Evolutionary conservation across 2,113 vertebrate species (phyloP), one percentile per base, ranked within the genome.

Genomic region (Calonectris borealis): DNA sequence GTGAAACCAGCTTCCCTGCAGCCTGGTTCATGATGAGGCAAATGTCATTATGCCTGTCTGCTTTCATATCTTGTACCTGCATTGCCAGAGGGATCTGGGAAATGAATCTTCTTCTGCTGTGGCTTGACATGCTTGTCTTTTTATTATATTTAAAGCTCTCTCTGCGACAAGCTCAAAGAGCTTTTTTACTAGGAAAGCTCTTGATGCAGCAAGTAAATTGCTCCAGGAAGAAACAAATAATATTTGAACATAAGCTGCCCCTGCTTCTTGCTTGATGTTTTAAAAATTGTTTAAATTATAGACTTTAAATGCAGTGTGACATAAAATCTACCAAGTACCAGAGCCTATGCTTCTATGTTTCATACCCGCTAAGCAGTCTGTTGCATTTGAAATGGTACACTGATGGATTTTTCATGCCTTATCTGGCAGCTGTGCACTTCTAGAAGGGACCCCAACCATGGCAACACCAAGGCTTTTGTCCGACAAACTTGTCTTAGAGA

Each of bases 31-130:
- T 97, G 95, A 95, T 86, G 96, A 97, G 93, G 83, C 82, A 98
- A 97, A 98, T 98, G 97, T 96, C 95, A 98, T 98, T 98, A 98
- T 94, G 92, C 55, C 90, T 29, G 13, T 97, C 97, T 98, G 97
- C 88, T 98, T 97, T 97, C 95, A 96, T 96, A 98, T 97, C 96
- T 96, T 96, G 90, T 97, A 97, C 97, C 94, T 97, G 91, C 92
- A 93, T 96, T 91, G 97, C 97, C 97, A 83, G 96, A 97, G 96
- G 97, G 94, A 84, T 85, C 36, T 81, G 84, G 62, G 92, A 97
- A 97, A 98, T 97, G 89, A 97, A 97, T 97, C 95, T 96, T 95
- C 62, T 65, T 52, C 91, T 81, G 54, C 65, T 85, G 78, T 70
- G 83, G 71, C 68, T 93, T 97, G 96, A 94, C 87, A 73, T 91